Evolutionary conservation across 2,888 invertebrate species (phyloP), one percentile per base, ranked within the genome.

Genomic region (Clistopyga incitator): DNA sequence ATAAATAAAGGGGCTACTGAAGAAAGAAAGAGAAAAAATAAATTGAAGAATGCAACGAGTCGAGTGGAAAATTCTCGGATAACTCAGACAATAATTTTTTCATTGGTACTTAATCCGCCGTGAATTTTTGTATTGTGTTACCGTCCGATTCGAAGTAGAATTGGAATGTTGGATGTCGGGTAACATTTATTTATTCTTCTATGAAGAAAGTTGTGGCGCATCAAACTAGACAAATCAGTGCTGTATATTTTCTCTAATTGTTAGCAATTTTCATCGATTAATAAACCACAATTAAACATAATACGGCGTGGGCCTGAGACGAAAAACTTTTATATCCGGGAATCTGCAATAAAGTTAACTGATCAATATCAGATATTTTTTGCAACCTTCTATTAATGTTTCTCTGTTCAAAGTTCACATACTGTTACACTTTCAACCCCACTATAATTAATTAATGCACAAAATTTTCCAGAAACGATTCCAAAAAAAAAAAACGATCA

Each of bases 121-220:
- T 72, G 42, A 54, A 82, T 77, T 82, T 45, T 70, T 80, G 81
- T 76, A 75, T 84, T 84, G 67, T 84, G 67, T 82, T 86, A 68
- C 84, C 64, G 85, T 80, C 84, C 82, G 86, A 88, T 86, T 84
- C 71, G 42, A 71, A 78, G 82, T 83, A 81, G 85, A 83, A 82
- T 86, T 86, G 90, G 91, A 90, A 90, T 90, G 90, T 90, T 89
- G 86, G 84, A 88, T 86, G 84, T 88, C 88, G 88, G 87, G 85
- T 88, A 87, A 89, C 83, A 87, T 88, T 86, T 87, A 88, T 89
- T 86, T 86, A 87, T 13, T 54, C 29, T 18, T 50, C 47, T 56
- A 54, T 54, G 2, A 45, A 45, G 13, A 8, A 45, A 15, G 15
- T 45, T 45, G 15, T 13, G 8, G 13, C 45, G 45, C 45, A 15